Conservation (phyloP, 2,888 invertebrate species). For the Timema cristinae region DNA sequence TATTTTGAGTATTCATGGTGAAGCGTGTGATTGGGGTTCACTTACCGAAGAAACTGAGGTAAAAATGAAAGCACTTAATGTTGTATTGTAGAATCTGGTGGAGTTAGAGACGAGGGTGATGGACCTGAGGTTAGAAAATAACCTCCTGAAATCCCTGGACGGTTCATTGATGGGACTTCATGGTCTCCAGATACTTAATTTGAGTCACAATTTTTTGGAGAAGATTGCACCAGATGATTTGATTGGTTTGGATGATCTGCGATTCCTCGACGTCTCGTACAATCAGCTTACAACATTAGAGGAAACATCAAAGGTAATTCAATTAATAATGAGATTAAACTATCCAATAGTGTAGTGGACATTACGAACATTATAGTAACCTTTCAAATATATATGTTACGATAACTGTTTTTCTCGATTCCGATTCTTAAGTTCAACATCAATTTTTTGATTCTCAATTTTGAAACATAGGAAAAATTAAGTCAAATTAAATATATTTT, state of each 20-base stretch:
- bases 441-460: no score
- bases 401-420: no score
- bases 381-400: no score
- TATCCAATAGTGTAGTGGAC: no score
- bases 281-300: slow-evolving; percentile 73
- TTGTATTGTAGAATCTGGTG: slow-evolving; percentile 60
- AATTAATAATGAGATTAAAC: no score
- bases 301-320: slow-evolving; percentile 73
- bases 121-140: slow-evolving; percentile 70
- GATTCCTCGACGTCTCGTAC: slow-evolving; percentile 70
- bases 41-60: no score
- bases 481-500: no score
- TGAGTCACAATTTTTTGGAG: slow-evolving; percentile 71
- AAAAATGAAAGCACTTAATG: background rate
- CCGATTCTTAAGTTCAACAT: no score
- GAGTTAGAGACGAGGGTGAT: slow-evolving; percentile 69
- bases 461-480: no score
- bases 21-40: no score
- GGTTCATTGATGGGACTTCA: slow-evolving; percentile 72
- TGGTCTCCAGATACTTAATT: slow-evolving; percentile 65
- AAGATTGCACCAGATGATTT: slow-evolving; percentile 73
- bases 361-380: no score
- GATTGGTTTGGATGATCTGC: slow-evolving; percentile 69
- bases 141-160: slow-evolving; percentile 64
- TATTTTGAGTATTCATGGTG: no score